A percentile compares a stretch with the other conserved stretches of the same genome.
Conservation (phyloP, 2,113 vertebrate species). For the Prinia subflava region DNA sequence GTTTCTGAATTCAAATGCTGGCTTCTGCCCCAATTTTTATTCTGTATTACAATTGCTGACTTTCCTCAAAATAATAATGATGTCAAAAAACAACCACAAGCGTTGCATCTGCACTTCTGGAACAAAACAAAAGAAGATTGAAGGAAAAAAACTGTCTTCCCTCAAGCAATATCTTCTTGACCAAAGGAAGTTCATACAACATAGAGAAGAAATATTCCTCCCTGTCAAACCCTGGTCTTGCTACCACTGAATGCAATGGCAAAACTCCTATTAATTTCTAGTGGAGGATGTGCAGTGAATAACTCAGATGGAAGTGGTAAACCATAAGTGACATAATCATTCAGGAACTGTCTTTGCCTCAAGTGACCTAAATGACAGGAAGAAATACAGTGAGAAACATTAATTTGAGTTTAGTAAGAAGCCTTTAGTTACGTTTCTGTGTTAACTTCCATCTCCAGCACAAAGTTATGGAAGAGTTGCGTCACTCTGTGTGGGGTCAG, state of each 20-base stretch:
- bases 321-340: conserved; percentile 6
- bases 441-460: background rate
- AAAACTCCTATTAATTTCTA: conserved; percentile 7
- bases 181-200: background rate
- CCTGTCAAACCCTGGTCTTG: background rate
- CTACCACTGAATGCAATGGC: background rate
- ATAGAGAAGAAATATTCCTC: background rate
- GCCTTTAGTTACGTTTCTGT: background rate
- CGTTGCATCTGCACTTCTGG: background rate
- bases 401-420: background rate
- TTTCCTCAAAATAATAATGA: background rate
- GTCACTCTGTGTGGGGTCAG: background rate
- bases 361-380: background rate
- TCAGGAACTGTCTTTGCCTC: conserved; percentile 9
- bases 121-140: background rate
- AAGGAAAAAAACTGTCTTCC: background rate
- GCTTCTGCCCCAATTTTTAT: background rate
- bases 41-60: background rate
- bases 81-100: background rate
- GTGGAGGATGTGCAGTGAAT: background rate
- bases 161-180: conserved; percentile 3
- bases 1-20: conserved; percentile 27
- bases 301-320: conserved; percentile 46
- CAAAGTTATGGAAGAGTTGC: background rate
- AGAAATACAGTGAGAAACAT: conserved; percentile 9